phyloP scores from a whole-genome alignment of 2,797 vertebrate species.

The Paguma larvata region DNA sequence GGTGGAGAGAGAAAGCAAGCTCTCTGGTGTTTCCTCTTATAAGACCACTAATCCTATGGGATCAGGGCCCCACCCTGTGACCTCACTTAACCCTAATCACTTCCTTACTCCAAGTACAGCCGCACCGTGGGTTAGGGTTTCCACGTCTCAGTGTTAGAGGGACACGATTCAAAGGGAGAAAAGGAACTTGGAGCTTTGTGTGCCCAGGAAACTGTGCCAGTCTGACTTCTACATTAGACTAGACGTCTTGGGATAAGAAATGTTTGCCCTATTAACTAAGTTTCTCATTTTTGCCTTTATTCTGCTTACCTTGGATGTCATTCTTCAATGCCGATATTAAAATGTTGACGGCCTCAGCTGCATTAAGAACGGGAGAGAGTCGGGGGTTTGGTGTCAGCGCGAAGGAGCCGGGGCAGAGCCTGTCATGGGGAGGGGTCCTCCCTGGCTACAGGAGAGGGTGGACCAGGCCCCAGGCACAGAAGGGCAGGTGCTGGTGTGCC shows the following conservation, averaged over 20 bases:
- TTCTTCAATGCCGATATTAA: background rate
- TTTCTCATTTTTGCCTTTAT: background rate
- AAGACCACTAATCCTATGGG: background rate
- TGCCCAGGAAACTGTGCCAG: background rate
- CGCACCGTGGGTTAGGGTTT: background rate
- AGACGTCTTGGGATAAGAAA: background rate
- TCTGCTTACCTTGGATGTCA: conserved; percentile 9
- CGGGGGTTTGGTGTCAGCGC: background rate
- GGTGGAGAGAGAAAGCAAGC: background rate
- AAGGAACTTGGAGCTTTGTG: background rate
- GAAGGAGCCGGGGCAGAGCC: background rate
- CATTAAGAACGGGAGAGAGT: background rate
- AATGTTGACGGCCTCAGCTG: background rate
- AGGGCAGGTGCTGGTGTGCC: fast-evolving
- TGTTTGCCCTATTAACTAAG: background rate
- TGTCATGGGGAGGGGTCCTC: background rate
- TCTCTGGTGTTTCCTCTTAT: background rate
- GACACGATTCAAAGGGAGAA: background rate
- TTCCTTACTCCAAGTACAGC: background rate
- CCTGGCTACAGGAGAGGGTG: background rate
- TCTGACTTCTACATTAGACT: background rate
- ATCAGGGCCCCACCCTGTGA: background rate
- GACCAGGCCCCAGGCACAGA: background rate
- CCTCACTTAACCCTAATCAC: background rate
- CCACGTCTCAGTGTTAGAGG: background rate